Conservation (phyloP, 1,140 invertebrate genomes). For the Xylocopa sonorina region DNA sequence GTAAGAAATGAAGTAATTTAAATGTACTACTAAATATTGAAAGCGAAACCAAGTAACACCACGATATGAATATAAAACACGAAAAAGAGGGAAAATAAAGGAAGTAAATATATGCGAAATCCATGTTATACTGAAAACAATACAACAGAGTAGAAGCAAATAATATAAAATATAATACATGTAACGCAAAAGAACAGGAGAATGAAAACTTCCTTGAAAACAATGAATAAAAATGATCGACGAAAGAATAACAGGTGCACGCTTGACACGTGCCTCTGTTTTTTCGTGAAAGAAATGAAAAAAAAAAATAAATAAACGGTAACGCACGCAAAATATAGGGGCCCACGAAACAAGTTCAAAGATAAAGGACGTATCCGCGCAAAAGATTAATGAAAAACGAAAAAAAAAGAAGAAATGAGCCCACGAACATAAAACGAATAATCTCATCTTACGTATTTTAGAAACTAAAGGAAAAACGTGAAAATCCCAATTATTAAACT, state of each 20-base stretch:
- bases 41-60: background rate
- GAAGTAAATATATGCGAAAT: slow-evolving; percentile 39
- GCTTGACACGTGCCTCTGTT: slow-evolving; percentile 51
- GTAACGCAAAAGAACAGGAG: slow-evolving; percentile 34
- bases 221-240: slow-evolving; percentile 14
- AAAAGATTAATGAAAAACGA: too few relatives aligned
- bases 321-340: slow-evolving; percentile 20
- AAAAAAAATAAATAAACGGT: slow-evolving; percentile 4
- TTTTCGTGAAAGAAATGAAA: slow-evolving; percentile 59
- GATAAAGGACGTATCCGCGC: slow-evolving; percentile 18
- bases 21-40: slow-evolving; percentile 44
- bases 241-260: slow-evolving; percentile 43
- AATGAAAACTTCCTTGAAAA: slow-evolving; percentile 47
- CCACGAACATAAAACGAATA: slow-evolving; percentile 11
- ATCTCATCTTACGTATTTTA: slow-evolving; percentile 37
- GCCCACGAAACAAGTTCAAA: slow-evolving; percentile 37
- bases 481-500: slow-evolving; percentile 23
- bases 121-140: slow-evolving; percentile 51
- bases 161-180: slow-evolving; percentile 36
- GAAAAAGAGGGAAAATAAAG: slow-evolving; percentile 4
- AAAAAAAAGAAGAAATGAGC: slow-evolving; percentile 1
- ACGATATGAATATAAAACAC: background rate
- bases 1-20: slow-evolving; percentile 62
- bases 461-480: background rate
- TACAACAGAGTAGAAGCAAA: slow-evolving; percentile 61